Conservation (phyloP, 2,888 invertebrate species). For the Aelia acuminata region DNA sequence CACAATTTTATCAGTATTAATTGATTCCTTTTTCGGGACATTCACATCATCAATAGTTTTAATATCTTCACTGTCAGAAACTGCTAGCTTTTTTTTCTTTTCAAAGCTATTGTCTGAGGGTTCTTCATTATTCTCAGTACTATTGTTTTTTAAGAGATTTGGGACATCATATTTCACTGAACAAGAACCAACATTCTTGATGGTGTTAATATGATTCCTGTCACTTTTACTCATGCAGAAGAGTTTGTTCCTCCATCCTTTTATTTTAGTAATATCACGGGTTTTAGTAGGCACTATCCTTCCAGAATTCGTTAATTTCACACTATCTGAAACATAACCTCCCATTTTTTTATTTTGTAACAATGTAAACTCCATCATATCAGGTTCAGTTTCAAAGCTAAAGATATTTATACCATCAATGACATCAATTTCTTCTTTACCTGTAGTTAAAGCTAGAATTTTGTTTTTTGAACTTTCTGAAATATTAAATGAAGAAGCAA, state of each 20-base stretch:
- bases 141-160: not conserved
- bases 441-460: conserved; percentile 36
- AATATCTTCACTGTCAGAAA: not conserved
- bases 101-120: not conserved
- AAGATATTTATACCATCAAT: conserved; percentile 50
- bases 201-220: not conserved
- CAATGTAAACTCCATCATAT: conserved; percentile 42
- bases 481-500: not conserved
- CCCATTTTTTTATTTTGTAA: conserved; percentile 9
- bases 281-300: conserved; percentile 53
- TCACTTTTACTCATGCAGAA: conserved; percentile 22
- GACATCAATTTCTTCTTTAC: conserved; percentile 49
- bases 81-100: not conserved
- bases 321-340: not conserved
- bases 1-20: not conserved
- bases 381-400: conserved; percentile 51
- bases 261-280: conserved; percentile 51
- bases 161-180: not conserved
- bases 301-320: not conserved
- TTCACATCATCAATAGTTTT: not conserved
- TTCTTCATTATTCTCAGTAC: not conserved
- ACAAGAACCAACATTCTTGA: not conserved
- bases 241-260: conserved; percentile 52
- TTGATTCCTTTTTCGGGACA: not conserved
- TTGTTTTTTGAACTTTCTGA: conserved; percentile 5